Conservation (phyloP, 2,888 invertebrate genomes). For the Steromphala cineraria region DNA sequence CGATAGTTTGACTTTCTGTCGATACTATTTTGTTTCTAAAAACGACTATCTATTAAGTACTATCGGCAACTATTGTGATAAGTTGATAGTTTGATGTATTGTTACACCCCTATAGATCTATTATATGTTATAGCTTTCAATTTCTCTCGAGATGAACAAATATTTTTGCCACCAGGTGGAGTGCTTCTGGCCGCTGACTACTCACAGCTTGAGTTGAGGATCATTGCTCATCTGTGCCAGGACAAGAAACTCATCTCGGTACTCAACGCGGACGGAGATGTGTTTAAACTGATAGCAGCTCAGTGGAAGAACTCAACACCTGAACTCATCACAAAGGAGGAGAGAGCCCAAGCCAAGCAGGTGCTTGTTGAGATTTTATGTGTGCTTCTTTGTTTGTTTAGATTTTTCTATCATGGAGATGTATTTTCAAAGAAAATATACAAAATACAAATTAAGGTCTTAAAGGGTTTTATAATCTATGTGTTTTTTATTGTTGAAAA, state of each 20-base stretch:
- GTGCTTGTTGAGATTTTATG: slow-evolving; percentile 51
- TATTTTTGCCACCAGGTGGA: slow-evolving; percentile 64
- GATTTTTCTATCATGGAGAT: neutral
- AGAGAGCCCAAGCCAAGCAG: slow-evolving; percentile 89
- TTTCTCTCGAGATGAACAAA: too few species aligned
- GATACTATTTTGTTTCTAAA: too few species aligned
- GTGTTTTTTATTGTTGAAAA: too few species aligned
- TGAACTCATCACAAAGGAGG: slow-evolving; percentile 83
- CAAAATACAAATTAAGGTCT: too few species aligned
- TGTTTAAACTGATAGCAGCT: slow-evolving; percentile 85
- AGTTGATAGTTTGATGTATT: neutral
- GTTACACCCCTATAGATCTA: too few species aligned
- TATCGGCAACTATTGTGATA: too few species aligned
- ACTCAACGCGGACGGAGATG: slow-evolving; percentile 76
- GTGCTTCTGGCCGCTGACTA: slow-evolving; percentile 94
- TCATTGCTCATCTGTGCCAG: slow-evolving; percentile 91
- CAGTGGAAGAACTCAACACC: slow-evolving; percentile 85
- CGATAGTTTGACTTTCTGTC: too few species aligned
- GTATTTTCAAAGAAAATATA: neutral
- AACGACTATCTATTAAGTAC: too few species aligned
- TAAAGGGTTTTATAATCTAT: neutral
- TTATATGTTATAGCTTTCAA: neutral
- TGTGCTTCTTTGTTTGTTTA: neutral
- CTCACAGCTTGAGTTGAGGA: slow-evolving; percentile 94
- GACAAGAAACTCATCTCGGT: slow-evolving; percentile 83